Evolutionary conservation across 2,113 vertebrate species (phyloP).

Genomic region (Corvus moneduloides): DNA sequence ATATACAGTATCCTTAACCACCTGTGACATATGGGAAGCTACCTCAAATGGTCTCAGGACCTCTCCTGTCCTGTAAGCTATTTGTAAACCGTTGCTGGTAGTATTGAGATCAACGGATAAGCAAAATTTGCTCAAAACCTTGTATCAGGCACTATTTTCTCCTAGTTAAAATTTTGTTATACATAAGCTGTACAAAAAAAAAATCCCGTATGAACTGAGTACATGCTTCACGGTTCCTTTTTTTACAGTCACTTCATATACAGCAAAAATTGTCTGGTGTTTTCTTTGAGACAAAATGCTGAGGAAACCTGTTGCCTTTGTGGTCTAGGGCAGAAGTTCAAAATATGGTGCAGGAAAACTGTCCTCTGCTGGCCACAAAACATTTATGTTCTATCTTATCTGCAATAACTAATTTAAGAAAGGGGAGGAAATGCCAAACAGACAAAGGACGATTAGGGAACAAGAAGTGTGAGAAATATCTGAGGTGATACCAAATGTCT

Average conservation of each 20-base stretch:
- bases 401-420: neutral
- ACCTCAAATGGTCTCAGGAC: neutral
- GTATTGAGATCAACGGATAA: neutral
- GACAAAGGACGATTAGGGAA: neutral
- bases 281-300: neutral
- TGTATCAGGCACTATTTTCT: neutral
- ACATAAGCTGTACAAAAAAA: neutral
- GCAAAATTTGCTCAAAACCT: neutral
- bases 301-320: neutral
- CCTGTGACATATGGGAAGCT: neutral
- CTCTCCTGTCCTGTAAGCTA: neutral
- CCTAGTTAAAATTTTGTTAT: neutral
- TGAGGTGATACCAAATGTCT: neutral
- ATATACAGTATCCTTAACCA: neutral
- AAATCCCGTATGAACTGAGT: accelerated
- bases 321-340: neutral
- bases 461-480: neutral
- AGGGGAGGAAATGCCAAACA: neutral
- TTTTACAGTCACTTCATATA: neutral
- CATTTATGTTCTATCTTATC: neutral
- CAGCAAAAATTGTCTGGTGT: neutral
- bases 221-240: neutral
- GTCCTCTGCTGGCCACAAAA: neutral
- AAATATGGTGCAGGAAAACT: neutral
- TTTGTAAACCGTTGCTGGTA: neutral